Base-by-base conservation (phyloP, 2,888 invertebrate genomes). In the Melikaiella ostensackeni region DNA sequence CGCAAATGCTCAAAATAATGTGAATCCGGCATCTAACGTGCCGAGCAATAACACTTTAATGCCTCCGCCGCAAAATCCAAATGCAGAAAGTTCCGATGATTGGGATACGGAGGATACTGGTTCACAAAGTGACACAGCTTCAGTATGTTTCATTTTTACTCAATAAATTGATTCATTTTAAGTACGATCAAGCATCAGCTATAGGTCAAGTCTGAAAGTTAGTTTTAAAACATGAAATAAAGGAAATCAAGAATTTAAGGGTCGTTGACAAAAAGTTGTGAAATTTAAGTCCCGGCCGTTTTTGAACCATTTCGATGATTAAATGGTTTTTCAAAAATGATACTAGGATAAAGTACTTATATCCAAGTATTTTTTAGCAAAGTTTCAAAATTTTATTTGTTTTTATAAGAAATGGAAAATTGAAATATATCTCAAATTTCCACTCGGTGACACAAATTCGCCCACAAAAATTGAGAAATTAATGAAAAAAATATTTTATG, bases 41-140 rank as follows among this genome's bases (percentile, higher is more conserved):
- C 82, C 82, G 46, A 86, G 83, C 42, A 89, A 86, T 80, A 88
- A 88, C 78, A 82, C 85, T 35, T 77, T 89, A 74, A 83, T 86
- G 80, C 86, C 84, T 24, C 88, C 89, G 24, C 73, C 79, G 11
- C 86, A 85, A 75, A 86, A 85, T 76, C 87, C 85, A 77, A 86
- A 86, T 74, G 81, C 82, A 81, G 91, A 91, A 80, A 91, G 90
- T 74, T 91, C 91, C 4, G 92, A 92, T 66, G 92, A 93, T 77
- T 91, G 92, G 88, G 92, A 92, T 78, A 92, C 92, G 9, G 92
- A 92, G 75, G 92, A 92, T 75, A 92, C 92, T 38, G 92, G 91
- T 66, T 92, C 92, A 24, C 91, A 91, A 75, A 93, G 93, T 21
- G 93, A 93, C 79, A 89, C 92, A 7, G 91, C 92, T 35, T 92